Evolutionary conservation across 2,797 vertebrate species (phyloP), one percentile per base, ranked within the genome.

Genomic region (Brachyalestes nurse): DNA sequence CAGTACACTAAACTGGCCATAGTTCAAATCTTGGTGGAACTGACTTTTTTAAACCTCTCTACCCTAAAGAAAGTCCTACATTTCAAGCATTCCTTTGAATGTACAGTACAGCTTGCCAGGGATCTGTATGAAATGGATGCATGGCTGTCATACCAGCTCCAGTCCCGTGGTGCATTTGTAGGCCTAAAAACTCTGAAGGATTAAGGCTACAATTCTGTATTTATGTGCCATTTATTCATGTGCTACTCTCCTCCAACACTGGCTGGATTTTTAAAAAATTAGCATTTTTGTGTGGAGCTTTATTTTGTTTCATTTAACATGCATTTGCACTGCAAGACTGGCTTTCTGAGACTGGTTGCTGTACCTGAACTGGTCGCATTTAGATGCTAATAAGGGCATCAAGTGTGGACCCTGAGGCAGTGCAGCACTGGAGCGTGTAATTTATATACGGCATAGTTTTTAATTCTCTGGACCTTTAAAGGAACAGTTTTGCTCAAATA

Each of bases 301-400:
- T 21, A 58, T 78, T 66, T 28, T 6, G 28, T 65, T 16, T 65
- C 16, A 65, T 65, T 65, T 65, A 40, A 40, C 62, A 38, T 65
- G 28, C 21, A 72, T 57, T 74, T 66, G 51, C 51, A 72, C 12
- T 57, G 12, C 40, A 73, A 45, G 4, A 55, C 23, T 25, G 42
- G 25, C 14, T 14, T 53, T 0, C 1, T 61, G 40, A 69, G n/a
- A 70, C 14, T 40, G 17, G 0, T 13, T 51, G 25, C 72, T 67
- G 62, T 67, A 49, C 14, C 21, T 70, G 45, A 70, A 23, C 47
- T 70, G 71, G 10, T 42, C 21, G 14, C 25, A 51, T 75, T 60
- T 40, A 38, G 62, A 70, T 70, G 64, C 72, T 53, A 75, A 51
- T 75, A 75, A 60, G 62, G 51, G 25, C 14, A 64, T 79, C 21